These are phyloP conservation scores for Trogon melanurus DNA, from an alignment of 2,113 vertebrate species.

Conservation along the genomic window DNA sequence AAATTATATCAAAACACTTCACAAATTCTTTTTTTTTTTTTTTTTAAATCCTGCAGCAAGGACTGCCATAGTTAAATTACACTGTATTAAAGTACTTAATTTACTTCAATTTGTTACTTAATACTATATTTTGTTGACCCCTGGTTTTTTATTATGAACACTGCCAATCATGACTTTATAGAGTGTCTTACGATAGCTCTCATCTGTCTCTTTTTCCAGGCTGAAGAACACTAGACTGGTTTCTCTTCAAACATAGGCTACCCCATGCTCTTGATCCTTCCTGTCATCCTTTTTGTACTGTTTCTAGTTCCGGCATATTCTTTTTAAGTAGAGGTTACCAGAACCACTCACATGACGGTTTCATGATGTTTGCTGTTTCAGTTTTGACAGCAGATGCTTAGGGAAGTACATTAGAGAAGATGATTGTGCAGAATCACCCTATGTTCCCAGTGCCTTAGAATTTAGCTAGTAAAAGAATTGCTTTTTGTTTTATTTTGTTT, in stretches of 20 bases:
- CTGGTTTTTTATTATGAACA: background rate
- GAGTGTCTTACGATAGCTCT: background rate
- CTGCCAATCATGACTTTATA: background rate
- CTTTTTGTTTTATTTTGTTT: background rate
- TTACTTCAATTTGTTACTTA: background rate
- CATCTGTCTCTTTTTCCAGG: background rate
- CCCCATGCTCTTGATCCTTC: accelerated
- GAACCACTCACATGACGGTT: background rate
- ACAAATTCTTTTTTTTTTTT: too few species aligned
- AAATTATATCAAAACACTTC: background rate
- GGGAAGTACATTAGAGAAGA: background rate
- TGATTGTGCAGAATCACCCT: background rate
- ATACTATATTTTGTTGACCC: background rate
- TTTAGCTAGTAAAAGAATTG: background rate
- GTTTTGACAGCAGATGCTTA: background rate
- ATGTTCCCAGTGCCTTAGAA: background rate
- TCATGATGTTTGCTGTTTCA: background rate
- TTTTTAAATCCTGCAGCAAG: background rate
- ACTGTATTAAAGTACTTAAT: background rate
- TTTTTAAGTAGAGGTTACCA: background rate
- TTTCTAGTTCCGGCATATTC: background rate
- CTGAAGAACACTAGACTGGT: background rate
- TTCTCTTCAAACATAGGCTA: background rate
- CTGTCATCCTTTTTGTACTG: background rate
- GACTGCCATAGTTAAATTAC: background rate